These are phyloP conservation scores for Sipunculus nudus DNA, from an alignment of 2,888 invertebrate species.

Conservation along the genomic window DNA sequence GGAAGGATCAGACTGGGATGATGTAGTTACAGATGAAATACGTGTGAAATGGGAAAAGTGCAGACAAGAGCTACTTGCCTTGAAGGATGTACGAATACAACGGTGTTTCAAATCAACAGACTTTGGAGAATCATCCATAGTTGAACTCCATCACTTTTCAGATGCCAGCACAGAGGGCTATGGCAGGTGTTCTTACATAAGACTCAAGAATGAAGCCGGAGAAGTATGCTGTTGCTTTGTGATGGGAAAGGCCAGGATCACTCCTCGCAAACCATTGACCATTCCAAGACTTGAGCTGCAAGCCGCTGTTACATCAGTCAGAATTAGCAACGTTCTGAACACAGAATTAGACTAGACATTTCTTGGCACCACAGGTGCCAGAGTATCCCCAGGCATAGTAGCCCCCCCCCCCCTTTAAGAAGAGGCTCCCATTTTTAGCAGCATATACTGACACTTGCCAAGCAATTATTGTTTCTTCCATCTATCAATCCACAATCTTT, in stretches of 20 bases:
- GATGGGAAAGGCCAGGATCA: constrained; percentile 16
- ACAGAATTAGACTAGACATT: too few relatives aligned
- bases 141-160: constrained; percentile 19
- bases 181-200: constrained; percentile 19
- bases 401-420: too few relatives aligned
- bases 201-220: not conserved
- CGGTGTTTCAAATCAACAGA: not conserved
- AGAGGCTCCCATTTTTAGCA: too few relatives aligned
- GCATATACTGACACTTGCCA: too few relatives aligned
- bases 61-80: not conserved
- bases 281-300: constrained; percentile 24
- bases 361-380: too few relatives aligned
- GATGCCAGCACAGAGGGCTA: constrained; percentile 24
- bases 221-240: constrained; percentile 19
- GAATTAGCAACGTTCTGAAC: too few relatives aligned
- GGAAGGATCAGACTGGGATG: constrained; percentile 11
- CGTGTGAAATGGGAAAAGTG: constrained; percentile 12
- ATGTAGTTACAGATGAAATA: constrained; percentile 4
- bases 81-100: not conserved
- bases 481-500: too few relatives aligned
- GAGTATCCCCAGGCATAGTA: too few relatives aligned
- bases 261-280: constrained; percentile 13
- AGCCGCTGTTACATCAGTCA: constrained; percentile 16
- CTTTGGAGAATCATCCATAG: not conserved
- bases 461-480: too few relatives aligned